A percentile compares a stretch with the other conserved stretches of the same genome.
These are phyloP conservation scores for Diglossa cyanea DNA, from an alignment of 2,797 vertebrate species.

Conservation along the genomic window DNA sequence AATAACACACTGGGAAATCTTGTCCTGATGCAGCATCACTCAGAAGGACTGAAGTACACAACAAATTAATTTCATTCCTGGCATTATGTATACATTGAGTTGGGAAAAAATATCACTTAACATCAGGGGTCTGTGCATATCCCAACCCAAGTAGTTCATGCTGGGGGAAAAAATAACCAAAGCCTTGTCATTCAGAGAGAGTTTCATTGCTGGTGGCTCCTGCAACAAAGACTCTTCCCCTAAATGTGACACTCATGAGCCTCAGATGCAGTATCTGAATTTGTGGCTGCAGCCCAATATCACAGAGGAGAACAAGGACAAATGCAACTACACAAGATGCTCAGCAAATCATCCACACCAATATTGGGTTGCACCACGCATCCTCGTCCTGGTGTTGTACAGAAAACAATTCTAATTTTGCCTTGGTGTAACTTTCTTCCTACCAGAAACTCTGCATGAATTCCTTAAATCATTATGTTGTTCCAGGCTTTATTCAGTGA, in stretches of 20 bases:
- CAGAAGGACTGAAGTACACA: not conserved
- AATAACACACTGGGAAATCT: not conserved
- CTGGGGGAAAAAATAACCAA: not conserved
- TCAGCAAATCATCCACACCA: not conserved
- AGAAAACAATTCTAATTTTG: slow-evolving; percentile 22
- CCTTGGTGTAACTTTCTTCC: not conserved
- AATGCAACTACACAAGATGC: not conserved
- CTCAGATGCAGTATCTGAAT: not conserved
- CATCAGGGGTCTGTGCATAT: not conserved
- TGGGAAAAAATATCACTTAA: not conserved
- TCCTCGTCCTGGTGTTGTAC: not conserved
- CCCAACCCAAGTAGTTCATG: not conserved
- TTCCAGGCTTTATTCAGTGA: slow-evolving; percentile 53
- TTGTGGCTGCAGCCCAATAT: not conserved
- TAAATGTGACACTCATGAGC: not conserved
- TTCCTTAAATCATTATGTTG: slow-evolving; percentile 53
- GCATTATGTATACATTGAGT: not conserved
- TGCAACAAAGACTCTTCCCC: not conserved
- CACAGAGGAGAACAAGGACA: not conserved
- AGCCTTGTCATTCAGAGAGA: not conserved
- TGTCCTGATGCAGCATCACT: not conserved
- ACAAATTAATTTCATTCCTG: not conserved
- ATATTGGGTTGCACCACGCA: not conserved
- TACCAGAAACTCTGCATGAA: slow-evolving; percentile 13
- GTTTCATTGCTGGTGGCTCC: not conserved